These are phyloP conservation scores for Graphium colonna DNA, from an alignment of 2,888 invertebrate species.

Conservation along the genomic window DNA sequence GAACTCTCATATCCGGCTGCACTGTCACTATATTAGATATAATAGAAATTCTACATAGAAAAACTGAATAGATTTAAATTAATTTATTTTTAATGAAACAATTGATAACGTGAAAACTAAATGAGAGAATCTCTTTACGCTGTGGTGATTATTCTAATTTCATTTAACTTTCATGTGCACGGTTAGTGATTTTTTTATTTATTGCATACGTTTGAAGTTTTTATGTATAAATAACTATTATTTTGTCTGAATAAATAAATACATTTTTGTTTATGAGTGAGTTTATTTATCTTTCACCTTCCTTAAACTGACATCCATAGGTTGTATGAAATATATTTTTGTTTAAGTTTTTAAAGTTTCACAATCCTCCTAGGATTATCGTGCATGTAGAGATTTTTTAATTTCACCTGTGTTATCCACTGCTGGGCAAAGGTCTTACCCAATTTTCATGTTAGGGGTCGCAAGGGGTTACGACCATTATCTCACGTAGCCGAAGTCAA, in stretches of 20 bases:
- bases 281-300: not conserved
- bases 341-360: no score
- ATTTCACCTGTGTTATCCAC: no score
- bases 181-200: not conserved
- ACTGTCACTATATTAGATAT: slow-evolving; percentile 67
- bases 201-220: not conserved
- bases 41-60: slow-evolving; percentile 72
- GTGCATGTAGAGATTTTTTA: no score
- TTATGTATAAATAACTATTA: not conserved
- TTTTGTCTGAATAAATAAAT: not conserved
- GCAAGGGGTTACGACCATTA: no score
- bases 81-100: not conserved
- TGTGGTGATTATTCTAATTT: not conserved
- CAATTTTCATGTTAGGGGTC: no score
- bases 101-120: not conserved
- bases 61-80: slow-evolving; percentile 29
- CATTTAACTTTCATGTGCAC: not conserved
- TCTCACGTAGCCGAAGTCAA: no score
- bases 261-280: not conserved
- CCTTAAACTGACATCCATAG: no score
- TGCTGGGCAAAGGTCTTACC: no score
- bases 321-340: no score
- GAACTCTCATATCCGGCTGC: slow-evolving; percentile 83
- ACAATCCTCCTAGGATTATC: no score
- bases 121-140: slow-evolving; percentile 8